Base-by-base conservation (phyloP, 2,113 vertebrate species). In the Anseranas semipalmata region DNA sequence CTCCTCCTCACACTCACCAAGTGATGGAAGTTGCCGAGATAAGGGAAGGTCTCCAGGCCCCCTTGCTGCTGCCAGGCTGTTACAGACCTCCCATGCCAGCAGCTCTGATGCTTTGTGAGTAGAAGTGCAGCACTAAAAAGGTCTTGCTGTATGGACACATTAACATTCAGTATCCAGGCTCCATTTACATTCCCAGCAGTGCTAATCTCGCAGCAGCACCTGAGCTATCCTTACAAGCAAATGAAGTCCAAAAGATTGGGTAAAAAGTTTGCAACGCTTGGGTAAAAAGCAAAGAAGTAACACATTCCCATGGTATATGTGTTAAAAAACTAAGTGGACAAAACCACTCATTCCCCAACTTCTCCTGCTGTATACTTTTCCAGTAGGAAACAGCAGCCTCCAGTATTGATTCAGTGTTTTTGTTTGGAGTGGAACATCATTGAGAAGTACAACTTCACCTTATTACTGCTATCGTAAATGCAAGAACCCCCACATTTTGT, bases 261-360 rank as follows among this genome's bases (percentile, higher is more conserved):
- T 68, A 39, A 84, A 84, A 83, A 87, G 17, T 25, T 85, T 1
- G 0, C 30, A 15, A 22, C 0, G 12, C 11, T 87, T 60, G 60
- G 27, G 17, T 68, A 39, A 84, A 84, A 83, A 87, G 15, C 48
- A 77, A 46, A 81, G 65, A 66, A 46, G 6, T 13, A 81, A 14
- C 6, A 3, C 24, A 39, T 32, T 35, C 41, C 41, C n/a, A 28
- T 1, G 1, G 7, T 0, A 1, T 35, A 10, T 21, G 30, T 72
- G 70, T n/a, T 79, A 75, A 72, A 84, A 84, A 78, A 30, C 80
- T 70, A 8, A 0, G 3, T 17, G 52, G 24, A 74, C 43, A 91
- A 35, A 70, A 45, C 15, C n/a, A 53, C 33, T 89, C 1, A 70
- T 58, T 58, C 53, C 52, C 56, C 33, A 43, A 4, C 35, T 87